Evolutionary conservation across 1,140 invertebrate genomes (phyloP).

Genomic region (Lepidurus couesii): DNA sequence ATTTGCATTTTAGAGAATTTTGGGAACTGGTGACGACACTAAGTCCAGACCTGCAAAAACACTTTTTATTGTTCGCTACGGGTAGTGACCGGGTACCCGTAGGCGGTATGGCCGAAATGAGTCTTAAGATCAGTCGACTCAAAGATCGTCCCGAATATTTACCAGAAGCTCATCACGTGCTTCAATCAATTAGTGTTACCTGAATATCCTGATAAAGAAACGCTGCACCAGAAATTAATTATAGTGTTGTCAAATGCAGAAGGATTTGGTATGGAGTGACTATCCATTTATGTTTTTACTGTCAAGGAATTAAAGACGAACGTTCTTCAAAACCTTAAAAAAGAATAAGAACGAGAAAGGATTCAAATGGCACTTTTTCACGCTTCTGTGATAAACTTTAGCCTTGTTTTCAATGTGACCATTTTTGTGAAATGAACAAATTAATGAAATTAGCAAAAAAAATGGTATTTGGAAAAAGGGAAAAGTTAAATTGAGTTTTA

Average conservation of each 20-base stretch:
- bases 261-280: constrained; percentile 57
- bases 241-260: constrained; percentile 63
- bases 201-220: constrained; percentile 52
- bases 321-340: too few species aligned
- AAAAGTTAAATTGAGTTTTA: too few species aligned
- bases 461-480: too few species aligned
- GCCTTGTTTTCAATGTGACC: too few species aligned
- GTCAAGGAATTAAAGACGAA: too few species aligned
- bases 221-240: constrained; percentile 54
- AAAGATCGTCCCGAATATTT: constrained; percentile 42
- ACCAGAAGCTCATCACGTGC: constrained; percentile 61
- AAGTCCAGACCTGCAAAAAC: constrained; percentile 54
- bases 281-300: background rate
- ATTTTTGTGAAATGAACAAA: too few species aligned
- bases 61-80: constrained; percentile 58
- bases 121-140: constrained; percentile 39
- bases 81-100: constrained; percentile 62
- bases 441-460: too few species aligned
- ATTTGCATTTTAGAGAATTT: constrained; percentile 50
- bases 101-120: constrained; percentile 61
- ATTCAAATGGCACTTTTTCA: too few species aligned
- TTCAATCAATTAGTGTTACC: constrained; percentile 63
- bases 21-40: constrained; percentile 57
- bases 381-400: too few species aligned
- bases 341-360: too few species aligned